These are phyloP conservation scores for Eunapius fragilis DNA, from an alignment of 37 sponge, comb jelly and placozoan species.

Conservation along the genomic window DNA sequence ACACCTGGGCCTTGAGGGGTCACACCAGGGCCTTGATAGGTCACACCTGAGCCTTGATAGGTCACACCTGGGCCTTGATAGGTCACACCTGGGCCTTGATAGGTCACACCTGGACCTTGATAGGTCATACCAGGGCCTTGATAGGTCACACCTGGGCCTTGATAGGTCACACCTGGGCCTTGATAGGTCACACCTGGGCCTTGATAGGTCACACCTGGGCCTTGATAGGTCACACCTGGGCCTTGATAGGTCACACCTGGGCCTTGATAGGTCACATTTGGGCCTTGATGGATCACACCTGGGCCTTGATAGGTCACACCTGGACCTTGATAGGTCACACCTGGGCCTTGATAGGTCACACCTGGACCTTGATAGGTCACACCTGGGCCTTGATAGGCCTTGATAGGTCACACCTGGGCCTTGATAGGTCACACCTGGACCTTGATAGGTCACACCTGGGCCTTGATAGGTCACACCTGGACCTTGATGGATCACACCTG, in stretches of 20 bases:
- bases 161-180: neutral
- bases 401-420: neutral
- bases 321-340: neutral
- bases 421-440: neutral
- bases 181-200: neutral
- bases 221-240: neutral
- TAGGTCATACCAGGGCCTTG: too few species aligned
- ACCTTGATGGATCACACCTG: neutral
- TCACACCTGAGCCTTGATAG: too few species aligned
- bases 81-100: neutral
- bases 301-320: neutral
- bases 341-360: neutral
- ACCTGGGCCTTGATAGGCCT: neutral
- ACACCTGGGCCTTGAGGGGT: too few species aligned
- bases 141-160: too few species aligned
- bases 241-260: neutral
- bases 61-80: neutral
- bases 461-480: neutral
- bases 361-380: neutral
- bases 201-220: neutral
- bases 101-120: neutral
- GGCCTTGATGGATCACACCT: neutral
- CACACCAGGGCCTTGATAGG: too few species aligned
- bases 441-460: neutral
- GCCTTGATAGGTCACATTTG: neutral